A percentile compares a stretch with the other conserved stretches of the same genome.
Conservation (phyloP, 1,140 invertebrate species). For the Heliconius eleuchia region DNA sequence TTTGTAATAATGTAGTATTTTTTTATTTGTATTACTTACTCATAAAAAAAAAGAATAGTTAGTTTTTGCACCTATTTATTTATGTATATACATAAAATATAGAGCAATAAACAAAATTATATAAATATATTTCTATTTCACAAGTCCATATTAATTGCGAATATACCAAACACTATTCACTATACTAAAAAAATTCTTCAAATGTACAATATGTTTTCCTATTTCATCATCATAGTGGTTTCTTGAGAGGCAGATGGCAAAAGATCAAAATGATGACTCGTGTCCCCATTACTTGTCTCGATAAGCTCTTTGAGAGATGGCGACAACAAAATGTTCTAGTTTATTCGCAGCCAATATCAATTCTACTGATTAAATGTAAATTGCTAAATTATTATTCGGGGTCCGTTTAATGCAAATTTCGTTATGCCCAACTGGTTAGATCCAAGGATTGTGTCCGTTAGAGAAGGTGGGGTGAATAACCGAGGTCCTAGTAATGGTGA, state of each 20-base stretch:
- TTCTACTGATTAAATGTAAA: conserved; percentile 32
- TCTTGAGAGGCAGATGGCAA: conserved; percentile 29
- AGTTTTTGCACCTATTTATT: conserved; percentile 43
- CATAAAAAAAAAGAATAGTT: background rate
- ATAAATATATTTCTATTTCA: conserved; percentile 4
- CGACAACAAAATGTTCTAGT: conserved; percentile 27
- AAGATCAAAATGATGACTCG: conserved; percentile 35
- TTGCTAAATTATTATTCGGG: conserved; percentile 32
- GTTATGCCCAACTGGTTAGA: conserved; percentile 42
- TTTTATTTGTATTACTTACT: too few relatives aligned
- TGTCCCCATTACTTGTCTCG: conserved; percentile 27
- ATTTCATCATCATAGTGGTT: background rate
- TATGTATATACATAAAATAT: conserved; percentile 32
- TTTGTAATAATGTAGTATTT: too few relatives aligned
- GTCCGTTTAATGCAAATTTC: conserved; percentile 36
- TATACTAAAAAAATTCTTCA: background rate
- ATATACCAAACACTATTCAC: conserved; percentile 15
- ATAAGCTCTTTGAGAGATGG: conserved; percentile 35
- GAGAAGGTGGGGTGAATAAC: conserved; percentile 50
- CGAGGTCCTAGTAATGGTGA: conserved; percentile 56
- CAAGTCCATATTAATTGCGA: conserved; percentile 16
- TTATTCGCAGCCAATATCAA: conserved; percentile 29
- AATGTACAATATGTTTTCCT: background rate
- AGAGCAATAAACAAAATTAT: conserved; percentile 11
- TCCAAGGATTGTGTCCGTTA: conserved; percentile 55